These are phyloP conservation scores for Colostygia pectinataria DNA, from an alignment of 2,888 invertebrate genomes.

Conservation along the genomic window DNA sequence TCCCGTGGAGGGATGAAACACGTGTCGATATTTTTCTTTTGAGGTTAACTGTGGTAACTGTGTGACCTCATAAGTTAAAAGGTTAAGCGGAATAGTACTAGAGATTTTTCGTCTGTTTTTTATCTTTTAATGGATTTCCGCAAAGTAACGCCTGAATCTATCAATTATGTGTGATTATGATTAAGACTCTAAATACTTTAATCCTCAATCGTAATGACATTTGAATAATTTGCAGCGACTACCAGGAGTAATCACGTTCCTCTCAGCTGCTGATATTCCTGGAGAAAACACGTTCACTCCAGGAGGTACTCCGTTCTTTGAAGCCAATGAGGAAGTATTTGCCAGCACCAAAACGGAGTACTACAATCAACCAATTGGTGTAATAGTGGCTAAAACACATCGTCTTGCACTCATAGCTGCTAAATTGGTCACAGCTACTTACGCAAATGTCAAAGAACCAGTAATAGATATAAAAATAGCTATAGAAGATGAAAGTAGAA, in stretches of 20 bases:
- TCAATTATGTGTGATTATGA: no score
- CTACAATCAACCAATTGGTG: constrained; percentile 58
- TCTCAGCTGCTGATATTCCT: constrained; percentile 85
- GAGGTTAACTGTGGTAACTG: no score
- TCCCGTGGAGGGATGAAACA: no score
- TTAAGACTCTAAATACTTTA: background rate
- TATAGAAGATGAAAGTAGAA: constrained; percentile 46
- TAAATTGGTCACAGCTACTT: constrained; percentile 80
- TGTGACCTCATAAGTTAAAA: no score
- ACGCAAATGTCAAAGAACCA: constrained; percentile 63
- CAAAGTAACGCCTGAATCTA: no score
- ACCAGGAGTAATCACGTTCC: constrained; percentile 85
- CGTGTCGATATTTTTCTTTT: no score
- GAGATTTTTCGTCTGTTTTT: no score
- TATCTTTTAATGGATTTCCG: no score
- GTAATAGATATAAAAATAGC: constrained; percentile 45
- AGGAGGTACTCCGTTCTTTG: constrained; percentile 31
- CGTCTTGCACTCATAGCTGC: constrained; percentile 81
- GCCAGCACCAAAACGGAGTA: constrained; percentile 63
- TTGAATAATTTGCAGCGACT: constrained; percentile 64
- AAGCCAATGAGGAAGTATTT: constrained; percentile 61
- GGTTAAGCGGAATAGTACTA: no score
- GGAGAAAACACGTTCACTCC: constrained; percentile 82
- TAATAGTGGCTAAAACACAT: constrained; percentile 84
- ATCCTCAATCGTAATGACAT: background rate